Base-by-base conservation (phyloP, 2,888 invertebrate genomes). In the Cerastoderma edule region DNA sequence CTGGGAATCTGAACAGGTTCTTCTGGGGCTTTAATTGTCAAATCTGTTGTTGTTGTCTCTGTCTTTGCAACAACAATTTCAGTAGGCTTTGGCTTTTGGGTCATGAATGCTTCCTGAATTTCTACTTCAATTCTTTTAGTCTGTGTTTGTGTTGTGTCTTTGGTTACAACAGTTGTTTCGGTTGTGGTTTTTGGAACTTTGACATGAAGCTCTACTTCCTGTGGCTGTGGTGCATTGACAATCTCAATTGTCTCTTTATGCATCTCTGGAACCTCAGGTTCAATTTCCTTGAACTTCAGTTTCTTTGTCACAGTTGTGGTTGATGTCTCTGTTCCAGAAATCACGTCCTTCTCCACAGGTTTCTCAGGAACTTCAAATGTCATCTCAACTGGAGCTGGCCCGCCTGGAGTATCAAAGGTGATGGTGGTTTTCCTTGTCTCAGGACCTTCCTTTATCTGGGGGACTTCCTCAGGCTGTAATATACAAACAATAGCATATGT, bases 161-260 rank as follows among this genome's bases (percentile, higher is more conserved):
- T 81, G 3, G 81, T 50, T 32, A 86, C 66, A 10, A 78, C 71
- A 27, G 77, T 76, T 4, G 83, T 83, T 67, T 86, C 80, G 28
- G 75, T 84, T 48, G 72, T 78, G 3, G 60, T 50, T 54, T 75
- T 83, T 30, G 87, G 85, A 19, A 86, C 71, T 19, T 80, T 78
- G 19, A 89, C 73, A 30, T 83, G 68, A 44, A 89, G 72, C 65
- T 84, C 76, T 6, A 89, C 80, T 50, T 87, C 84, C 64, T 88
- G 79, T 30, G 89, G 89, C 33, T 83, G 76, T 50, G 82, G 32
- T 24, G 87, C 87, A 28, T 82, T 85, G 5, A 85, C 79, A n/a
- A 91, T 89, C 74, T 91, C 89, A 46, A 90, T 89, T 1, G 91
- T 90, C 67, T 90, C 89, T 65, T 84, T 89, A 60, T 90, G 90